These are phyloP conservation scores for Augochlorella aurata DNA, from an alignment of 2,888 invertebrate species.

Conservation along the genomic window DNA sequence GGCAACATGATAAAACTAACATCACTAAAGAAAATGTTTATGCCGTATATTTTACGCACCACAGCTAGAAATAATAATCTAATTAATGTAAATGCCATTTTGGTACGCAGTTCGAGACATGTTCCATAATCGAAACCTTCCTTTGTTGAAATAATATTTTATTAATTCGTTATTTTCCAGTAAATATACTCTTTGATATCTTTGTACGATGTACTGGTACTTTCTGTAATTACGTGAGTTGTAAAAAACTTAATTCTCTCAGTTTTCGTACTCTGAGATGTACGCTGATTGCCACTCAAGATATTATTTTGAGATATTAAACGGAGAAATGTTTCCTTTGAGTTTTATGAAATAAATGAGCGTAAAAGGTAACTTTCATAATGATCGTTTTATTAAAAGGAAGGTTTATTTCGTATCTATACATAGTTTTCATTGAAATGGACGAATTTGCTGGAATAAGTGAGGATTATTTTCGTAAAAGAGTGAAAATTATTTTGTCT, in stretches of 20 bases:
- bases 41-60: not conserved
- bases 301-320: not conserved
- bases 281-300: too few species aligned
- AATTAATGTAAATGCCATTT: too few species aligned
- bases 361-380: not conserved
- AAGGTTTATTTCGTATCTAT: not conserved
- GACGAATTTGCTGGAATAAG: not conserved
- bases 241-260: too few species aligned
- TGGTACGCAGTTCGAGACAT: too few species aligned
- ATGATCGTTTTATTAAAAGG: not conserved
- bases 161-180: too few species aligned
- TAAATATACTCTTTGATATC: too few species aligned
- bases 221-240: too few species aligned
- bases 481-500: not conserved
- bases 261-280: too few species aligned
- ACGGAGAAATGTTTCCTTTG: not conserved
- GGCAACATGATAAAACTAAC: not conserved
- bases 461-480: not conserved
- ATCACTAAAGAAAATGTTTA: not conserved
- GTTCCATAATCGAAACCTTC: too few species aligned
- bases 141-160: too few species aligned
- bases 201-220: too few species aligned
- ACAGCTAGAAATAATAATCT: too few species aligned
- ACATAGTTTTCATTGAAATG: not conserved
- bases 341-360: not conserved